Evolutionary conservation across 2,113 vertebrate species (phyloP).

Genomic region (Podilymbus podiceps): DNA sequence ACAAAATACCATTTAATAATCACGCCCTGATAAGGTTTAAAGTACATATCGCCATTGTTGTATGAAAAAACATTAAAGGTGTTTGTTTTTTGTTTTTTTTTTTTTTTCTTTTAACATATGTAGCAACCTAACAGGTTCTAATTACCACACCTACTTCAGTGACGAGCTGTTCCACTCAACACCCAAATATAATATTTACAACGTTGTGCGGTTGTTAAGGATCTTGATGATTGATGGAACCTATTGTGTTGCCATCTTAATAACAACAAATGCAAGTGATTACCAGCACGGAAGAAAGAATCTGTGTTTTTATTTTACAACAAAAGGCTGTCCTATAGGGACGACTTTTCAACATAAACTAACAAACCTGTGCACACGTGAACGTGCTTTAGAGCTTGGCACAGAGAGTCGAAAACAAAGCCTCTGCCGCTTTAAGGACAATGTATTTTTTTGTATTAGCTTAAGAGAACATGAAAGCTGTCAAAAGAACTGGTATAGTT

Average conservation of each 20-base stretch:
- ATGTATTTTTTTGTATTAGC: not conserved
- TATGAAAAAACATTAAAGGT: constrained; percentile 76
- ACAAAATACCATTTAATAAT: constrained; percentile 81
- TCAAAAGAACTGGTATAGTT: constrained; percentile 34
- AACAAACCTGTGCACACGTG: constrained; percentile 55
- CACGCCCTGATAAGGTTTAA: constrained; percentile 86
- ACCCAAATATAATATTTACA: constrained; percentile 91
- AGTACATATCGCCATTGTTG: constrained; percentile 78
- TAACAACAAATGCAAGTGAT: constrained; percentile 69
- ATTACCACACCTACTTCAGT: constrained; percentile 84
- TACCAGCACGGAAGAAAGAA: constrained; percentile 69
- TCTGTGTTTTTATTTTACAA: constrained; percentile 73
- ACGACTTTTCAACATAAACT: constrained; percentile 68
- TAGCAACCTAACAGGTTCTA: constrained; percentile 78
- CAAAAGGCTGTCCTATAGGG: constrained; percentile 68
- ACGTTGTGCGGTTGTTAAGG: constrained; percentile 79
- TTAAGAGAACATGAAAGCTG: constrained; percentile 33
- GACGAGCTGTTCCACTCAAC: constrained; percentile 81
- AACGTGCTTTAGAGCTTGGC: constrained; percentile 25
- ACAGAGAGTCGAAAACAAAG: not conserved
- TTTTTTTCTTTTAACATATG: constrained; percentile 80
- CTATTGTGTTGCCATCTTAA: constrained; percentile 75
- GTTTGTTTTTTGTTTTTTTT: constrained; percentile 76
- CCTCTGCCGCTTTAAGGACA: constrained; percentile 25
- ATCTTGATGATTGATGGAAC: constrained; percentile 83